phyloP scores from a whole-genome alignment of 2,113 vertebrate species.

The sheep (Ovis aries) region ARS-UI_Ramb_v3.0 NC_056076.1:28550001-28550500 shows the following conservation, averaged over 20 bases:
- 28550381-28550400: not conserved
- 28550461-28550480: not conserved
- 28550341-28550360: not conserved
- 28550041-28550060: not conserved
- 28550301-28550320: not conserved
- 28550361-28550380: not conserved
- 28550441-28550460: not conserved
- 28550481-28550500: not conserved
- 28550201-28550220: not conserved
- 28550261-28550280: not conserved
- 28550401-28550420: not conserved
- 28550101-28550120: not conserved
- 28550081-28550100: not conserved
- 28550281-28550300: not conserved
- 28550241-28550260: not conserved
- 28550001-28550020: not conserved
- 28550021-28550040: not conserved
- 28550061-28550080: not conserved
- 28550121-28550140: not conserved
- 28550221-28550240: not conserved
- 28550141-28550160: not conserved
- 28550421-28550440: not conserved
- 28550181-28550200: not conserved
- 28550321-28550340: not conserved
- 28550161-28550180: not conserved